A percentile compares a stretch with the other conserved stretches of the same genome.
phyloP scores from a whole-genome alignment of 2,888 invertebrate species.

The Liodrosophila aerea region DNA sequence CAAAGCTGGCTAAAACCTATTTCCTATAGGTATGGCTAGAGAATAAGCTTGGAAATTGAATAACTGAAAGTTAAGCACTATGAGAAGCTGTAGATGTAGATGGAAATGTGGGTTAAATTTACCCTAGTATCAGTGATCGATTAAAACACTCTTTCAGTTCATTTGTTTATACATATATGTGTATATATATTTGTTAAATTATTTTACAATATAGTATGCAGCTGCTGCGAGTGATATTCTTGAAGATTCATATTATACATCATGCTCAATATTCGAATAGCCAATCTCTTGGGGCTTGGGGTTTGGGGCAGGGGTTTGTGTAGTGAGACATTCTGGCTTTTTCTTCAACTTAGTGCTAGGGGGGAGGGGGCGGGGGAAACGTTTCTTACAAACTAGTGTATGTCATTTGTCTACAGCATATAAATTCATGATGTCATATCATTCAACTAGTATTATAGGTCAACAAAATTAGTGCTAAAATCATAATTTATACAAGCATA shows the following conservation, averaged over 20 bases:
- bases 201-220: conserved; percentile 55
- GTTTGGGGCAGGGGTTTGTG: too few species aligned
- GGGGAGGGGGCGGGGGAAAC: too few species aligned
- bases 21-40: neutral
- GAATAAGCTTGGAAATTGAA: neutral
- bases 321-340: too few species aligned
- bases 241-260: conserved; percentile 32
- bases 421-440: conserved; percentile 37
- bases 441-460: conserved; percentile 19
- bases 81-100: too few species aligned
- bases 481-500: conserved; percentile 50
- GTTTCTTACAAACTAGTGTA: conserved; percentile 38
- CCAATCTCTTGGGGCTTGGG: conserved; percentile 24
- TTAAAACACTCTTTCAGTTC: neutral
- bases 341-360: conserved; percentile 6
- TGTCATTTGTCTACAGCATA: conserved; percentile 53
- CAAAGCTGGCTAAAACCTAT: conserved; percentile 43
- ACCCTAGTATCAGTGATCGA: too few species aligned
- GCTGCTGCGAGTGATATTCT: conserved; percentile 29
- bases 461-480: conserved; percentile 52
- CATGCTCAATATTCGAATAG: conserved; percentile 49
- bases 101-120: too few species aligned
- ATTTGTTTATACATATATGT: conserved; percentile 29
- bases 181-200: conserved; percentile 41
- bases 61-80: neutral